These are phyloP conservation scores for Leptobrachium leishanense DNA, from an alignment of 2,113 vertebrate genomes.

Conservation along the genomic window DNA sequence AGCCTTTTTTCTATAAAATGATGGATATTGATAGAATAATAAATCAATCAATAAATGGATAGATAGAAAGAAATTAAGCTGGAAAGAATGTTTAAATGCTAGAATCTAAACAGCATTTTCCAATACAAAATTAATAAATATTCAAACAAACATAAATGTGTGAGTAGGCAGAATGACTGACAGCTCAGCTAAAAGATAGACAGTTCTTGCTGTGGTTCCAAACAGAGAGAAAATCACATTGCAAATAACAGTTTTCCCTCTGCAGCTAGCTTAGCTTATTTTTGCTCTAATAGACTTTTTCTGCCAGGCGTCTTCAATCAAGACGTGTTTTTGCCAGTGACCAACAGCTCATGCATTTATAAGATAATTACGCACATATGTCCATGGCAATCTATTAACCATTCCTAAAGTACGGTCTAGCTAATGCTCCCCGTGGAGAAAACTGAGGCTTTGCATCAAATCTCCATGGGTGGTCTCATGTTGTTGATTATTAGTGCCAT, in stretches of 20 bases:
- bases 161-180: not conserved
- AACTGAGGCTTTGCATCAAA: constrained; percentile 20
- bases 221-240: not conserved
- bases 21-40: too few species aligned
- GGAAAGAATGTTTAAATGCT: too few species aligned
- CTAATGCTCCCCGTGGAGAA: constrained; percentile 10
- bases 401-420: constrained; percentile 23
- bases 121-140: too few species aligned
- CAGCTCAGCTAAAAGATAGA: not conserved
- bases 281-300: constrained; percentile 19
- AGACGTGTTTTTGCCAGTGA: constrained; percentile 21
- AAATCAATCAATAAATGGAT: too few species aligned
- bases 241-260: not conserved
- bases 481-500: not conserved
- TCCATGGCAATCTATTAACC: constrained; percentile 26
- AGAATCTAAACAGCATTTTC: too few species aligned
- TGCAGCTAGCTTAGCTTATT: constrained; percentile 2
- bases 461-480: constrained; percentile 15
- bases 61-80: too few species aligned
- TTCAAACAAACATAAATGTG: too few species aligned
- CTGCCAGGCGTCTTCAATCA: constrained; percentile 10
- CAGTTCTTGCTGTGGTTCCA: not conserved
- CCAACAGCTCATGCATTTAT: constrained; percentile 32
- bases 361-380: constrained; percentile 22
- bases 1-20: too few species aligned